Base-by-base conservation (phyloP, 2,888 invertebrate genomes). In the Odontocolon sp. region DNA sequence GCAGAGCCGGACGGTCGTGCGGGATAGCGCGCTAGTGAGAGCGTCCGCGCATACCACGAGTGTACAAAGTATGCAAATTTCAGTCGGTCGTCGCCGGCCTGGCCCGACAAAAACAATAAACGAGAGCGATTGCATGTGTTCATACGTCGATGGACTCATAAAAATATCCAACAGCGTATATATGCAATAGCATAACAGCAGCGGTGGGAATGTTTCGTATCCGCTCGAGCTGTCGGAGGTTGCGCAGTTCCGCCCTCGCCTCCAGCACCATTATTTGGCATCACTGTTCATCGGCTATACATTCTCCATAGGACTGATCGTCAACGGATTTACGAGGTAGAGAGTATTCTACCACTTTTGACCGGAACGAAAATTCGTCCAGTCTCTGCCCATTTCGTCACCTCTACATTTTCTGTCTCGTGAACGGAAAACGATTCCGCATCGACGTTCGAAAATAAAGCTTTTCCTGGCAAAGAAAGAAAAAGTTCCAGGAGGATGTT, bases 91-190 rank as follows among this genome's bases (percentile, higher is more conserved):
- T 81, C 73, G 73, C 69, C 80, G 77, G 80, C 78, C 81, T 75
- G 78, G 52, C 79, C 83, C 77, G 85, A 84, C 86, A 87, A 87
- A 88, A 88, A 88, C 88, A 88, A 88, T 88, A 87, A 87, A 87
- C 86, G 85, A 83, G 85, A 85, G 79, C 84, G 84, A 86, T 86
- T 86, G 87, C 87, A 87, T 85, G 88, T 87, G 88, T 87, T 87
- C 87, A 85, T 86, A 87, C 87, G 85, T 86, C 87, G 86, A 86
- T 85, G 82, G 83, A 87, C 85, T 83, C 84, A 85, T 87, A 86
- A 85, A 87, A 88, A 87, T 86, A 86, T 85, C 80, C 73, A 77
- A 70, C 73, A 38, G 42, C 75, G 50, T 56, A 64, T 47, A 47
- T 11, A 63, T 33, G 31, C 59, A 16, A 31, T 28, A 28, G 8